Evolutionary conservation across 2,888 invertebrate genomes (phyloP).

Genomic region (Gari tellinella): DNA sequence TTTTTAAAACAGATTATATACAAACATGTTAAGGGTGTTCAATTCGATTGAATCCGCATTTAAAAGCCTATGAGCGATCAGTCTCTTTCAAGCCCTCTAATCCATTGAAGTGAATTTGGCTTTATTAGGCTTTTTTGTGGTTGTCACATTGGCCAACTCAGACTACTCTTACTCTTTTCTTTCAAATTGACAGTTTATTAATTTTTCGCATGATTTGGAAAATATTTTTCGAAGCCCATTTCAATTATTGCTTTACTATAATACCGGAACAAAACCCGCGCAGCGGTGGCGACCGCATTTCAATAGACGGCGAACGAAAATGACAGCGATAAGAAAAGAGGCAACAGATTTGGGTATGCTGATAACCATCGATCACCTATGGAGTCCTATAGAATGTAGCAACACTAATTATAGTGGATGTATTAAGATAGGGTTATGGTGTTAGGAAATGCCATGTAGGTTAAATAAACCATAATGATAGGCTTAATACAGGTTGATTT

Average conservation of each 20-base stretch:
- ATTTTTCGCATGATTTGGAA: slow-evolving; percentile 11
- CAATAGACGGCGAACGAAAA: slow-evolving; percentile 2
- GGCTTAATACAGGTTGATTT: neutral
- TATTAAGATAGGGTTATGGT: neutral
- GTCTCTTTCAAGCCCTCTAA: slow-evolving; percentile 4
- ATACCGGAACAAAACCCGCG: slow-evolving; percentile 2
- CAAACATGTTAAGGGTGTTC: no score
- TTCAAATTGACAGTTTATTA: slow-evolving; percentile 12
- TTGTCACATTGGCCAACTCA: slow-evolving; percentile 7
- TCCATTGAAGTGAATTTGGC: slow-evolving; percentile 8
- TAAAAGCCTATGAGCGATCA: slow-evolving; percentile 2
- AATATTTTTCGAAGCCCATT: no score
- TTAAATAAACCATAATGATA: slow-evolving; percentile 9
- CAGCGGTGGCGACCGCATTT: neutral
- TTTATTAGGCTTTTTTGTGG: slow-evolving; percentile 10
- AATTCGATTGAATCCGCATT: slow-evolving; percentile 4
- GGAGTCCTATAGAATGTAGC: neutral
- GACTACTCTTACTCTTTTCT: neutral
- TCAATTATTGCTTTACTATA: neutral
- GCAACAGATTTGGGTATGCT: neutral
- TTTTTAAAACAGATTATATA: no score
- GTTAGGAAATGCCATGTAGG: slow-evolving; percentile 1
- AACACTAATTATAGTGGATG: neutral
- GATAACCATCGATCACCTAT: neutral
- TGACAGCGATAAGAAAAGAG: slow-evolving; percentile 1